A percentile compares a stretch with the other conserved stretches of the same genome.
Evolutionary conservation across 2,797 vertebrate genomes (phyloP).

Genomic region (Enteromius unitaeniatus): DNA sequence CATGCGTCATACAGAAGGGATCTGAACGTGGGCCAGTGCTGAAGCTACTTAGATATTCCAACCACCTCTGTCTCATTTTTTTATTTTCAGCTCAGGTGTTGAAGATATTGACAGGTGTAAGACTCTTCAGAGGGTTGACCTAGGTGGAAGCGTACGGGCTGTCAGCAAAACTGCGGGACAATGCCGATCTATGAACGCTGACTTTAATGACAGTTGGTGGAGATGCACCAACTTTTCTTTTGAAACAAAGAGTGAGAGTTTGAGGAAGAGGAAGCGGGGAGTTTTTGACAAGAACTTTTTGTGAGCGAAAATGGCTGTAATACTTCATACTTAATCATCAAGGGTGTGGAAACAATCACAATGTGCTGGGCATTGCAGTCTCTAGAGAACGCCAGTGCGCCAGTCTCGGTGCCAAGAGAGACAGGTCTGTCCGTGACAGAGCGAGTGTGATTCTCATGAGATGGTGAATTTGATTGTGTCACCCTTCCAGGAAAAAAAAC

Average conservation of each 20-base stretch:
- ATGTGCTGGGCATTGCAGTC: conserved; percentile 5
- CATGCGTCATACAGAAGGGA: conserved; percentile 66
- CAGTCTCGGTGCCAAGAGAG: conserved; percentile 40
- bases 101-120: conserved; percentile 82
- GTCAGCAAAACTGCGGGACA: conserved; percentile 63
- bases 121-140: conserved; percentile 71
- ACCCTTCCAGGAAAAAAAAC: conserved; percentile 52
- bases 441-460: conserved; percentile 46
- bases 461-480: conserved; percentile 49
- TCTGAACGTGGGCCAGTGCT: conserved; percentile 72
- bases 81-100: conserved; percentile 63
- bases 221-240: conserved; percentile 37
- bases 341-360: conserved; percentile 48
- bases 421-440: conserved; percentile 37
- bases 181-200: conserved; percentile 56
- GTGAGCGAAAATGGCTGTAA: conserved; percentile 42
- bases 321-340: conserved; percentile 50
- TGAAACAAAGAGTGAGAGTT: conserved; percentile 9
- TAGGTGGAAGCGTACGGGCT: conserved; percentile 80
- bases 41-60: conserved; percentile 76
- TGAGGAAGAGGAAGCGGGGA: neutral
- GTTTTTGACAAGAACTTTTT: conserved; percentile 42
- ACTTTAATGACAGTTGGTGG: conserved; percentile 59
- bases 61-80: conserved; percentile 54
- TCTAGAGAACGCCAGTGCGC: conserved; percentile 21